A percentile compares a stretch with the other conserved stretches of the same genome.
phyloP scores from a whole-genome alignment of 2,888 invertebrate species.

The Scotopteryx bipunctaria region DNA sequence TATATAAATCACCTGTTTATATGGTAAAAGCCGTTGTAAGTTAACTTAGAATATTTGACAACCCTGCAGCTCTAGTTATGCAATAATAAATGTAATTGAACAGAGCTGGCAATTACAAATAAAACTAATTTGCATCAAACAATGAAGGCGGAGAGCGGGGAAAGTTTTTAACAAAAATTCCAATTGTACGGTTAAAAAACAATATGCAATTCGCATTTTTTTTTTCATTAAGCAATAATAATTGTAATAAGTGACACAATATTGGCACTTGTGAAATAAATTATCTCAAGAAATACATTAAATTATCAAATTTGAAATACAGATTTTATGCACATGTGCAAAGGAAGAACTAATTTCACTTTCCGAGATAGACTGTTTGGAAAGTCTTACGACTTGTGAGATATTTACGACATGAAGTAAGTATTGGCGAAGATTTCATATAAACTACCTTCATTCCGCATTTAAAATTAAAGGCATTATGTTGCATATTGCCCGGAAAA shows the following conservation, averaged over 20 bases:
- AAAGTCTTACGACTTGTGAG: not conserved
- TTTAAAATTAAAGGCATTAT: too few species aligned
- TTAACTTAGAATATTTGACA: not conserved
- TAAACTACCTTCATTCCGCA: too few species aligned
- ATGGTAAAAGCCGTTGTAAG: too few species aligned
- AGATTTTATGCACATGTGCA: too few species aligned
- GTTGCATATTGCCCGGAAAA: too few species aligned
- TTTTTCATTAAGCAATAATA: too few species aligned
- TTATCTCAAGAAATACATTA: too few species aligned
- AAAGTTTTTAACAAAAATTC: slow-evolving; percentile 37
- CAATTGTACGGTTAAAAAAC: slow-evolving; percentile 25
- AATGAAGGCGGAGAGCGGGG: slow-evolving; percentile 29
- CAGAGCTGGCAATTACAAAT: slow-evolving; percentile 21
- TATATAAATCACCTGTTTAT: too few species aligned
- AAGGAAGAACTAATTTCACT: not conserved
- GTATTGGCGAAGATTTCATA: too few species aligned
- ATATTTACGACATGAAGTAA: not conserved
- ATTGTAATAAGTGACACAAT: too few species aligned
- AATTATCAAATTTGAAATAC: not conserved
- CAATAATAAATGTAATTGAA: slow-evolving; percentile 33
- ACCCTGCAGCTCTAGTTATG: slow-evolving; percentile 24
- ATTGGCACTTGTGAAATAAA: too few species aligned
- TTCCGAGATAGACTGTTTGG: not conserved
- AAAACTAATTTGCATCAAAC: slow-evolving; percentile 32
- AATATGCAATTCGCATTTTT: too few species aligned